Base-by-base conservation (phyloP, 2,888 invertebrate species). In the Tinea pellionella region DNA sequence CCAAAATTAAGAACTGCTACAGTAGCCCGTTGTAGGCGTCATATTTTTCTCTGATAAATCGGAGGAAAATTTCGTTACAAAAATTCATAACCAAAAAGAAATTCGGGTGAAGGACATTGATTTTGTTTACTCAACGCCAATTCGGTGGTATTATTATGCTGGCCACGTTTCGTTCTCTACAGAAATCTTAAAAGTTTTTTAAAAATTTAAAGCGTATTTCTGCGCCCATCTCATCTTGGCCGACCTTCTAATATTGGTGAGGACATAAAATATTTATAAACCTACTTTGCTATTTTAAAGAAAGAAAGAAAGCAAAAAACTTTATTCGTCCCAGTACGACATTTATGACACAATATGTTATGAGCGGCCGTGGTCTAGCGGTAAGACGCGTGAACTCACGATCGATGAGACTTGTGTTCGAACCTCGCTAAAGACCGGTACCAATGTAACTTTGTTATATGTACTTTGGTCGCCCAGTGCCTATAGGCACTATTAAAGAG, bases 91-190 rank as follows among this genome's bases (percentile, higher is more conserved):
- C 47, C 15, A 47, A 47, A 15, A 47, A 47, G 47, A 15, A 47
- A 47, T 47, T 37, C 2, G 47, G 47, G 15, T 47, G 47, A 47
- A 47, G 47, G 47, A 47, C 47, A 16, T 47, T 47, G 47, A 47
- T 47, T 47, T 47, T 47, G 47, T 47, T 47, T 47, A 47, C 47
- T 16, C 15, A 15, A 41, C 41, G 13, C 15, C 13, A 15, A 47
- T 47, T 47, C 16, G 47, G 47, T 2, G 15, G 9, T 47, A 47
- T 16, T n/a, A 15, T 47, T 47, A 47, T 47, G 8, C 47, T 2
- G 47, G 15, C 47, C 47, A 47, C 47, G 47, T 47, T 47, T 47
- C 16, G 4, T 9, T 9, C 15, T 47, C 47, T 15, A 15, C 37
- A 37, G 47, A 6, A 47, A 47, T 47, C 47, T 47, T 47, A 47